These are phyloP conservation scores for Harpagus bidentatus DNA, from an alignment of 2,113 vertebrate species.

Conservation along the genomic window DNA sequence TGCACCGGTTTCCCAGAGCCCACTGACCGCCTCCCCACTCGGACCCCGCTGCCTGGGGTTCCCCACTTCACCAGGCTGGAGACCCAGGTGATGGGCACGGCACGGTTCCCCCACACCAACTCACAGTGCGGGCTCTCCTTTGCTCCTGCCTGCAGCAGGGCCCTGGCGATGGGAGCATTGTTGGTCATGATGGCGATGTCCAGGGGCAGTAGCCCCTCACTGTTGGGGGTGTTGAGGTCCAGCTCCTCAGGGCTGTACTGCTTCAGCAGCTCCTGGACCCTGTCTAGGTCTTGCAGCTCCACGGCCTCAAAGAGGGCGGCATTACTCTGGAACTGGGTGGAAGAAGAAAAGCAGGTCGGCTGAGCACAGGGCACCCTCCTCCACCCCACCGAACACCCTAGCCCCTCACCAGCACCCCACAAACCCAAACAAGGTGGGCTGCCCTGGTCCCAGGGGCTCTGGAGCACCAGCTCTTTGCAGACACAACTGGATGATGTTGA, in stretches of 20 bases:
- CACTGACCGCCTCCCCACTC: accelerated
- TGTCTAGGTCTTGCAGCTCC: slow-evolving; percentile 87
- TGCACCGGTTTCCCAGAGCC: not conserved
- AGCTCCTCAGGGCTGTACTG: slow-evolving; percentile 89
- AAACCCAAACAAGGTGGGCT: not conserved
- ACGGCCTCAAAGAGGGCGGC: slow-evolving; percentile 88
- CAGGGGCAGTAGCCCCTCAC: slow-evolving; percentile 87
- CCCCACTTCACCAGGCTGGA: accelerated
- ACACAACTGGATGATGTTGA: not conserved
- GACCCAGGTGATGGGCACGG: not conserved
- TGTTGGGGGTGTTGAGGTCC: slow-evolving; percentile 92
- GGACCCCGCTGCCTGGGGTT: accelerated
- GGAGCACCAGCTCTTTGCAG: not conserved
- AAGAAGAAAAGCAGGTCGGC: accelerated
- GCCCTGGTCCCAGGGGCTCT: not conserved
- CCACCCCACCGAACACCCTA: not conserved
- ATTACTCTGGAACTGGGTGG: slow-evolving; percentile 83
- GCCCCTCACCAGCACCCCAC: not conserved
- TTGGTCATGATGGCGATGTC: slow-evolving; percentile 94
- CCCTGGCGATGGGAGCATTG: slow-evolving; percentile 86
- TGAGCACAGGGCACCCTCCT: accelerated
- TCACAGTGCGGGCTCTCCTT: slow-evolving; percentile 93
- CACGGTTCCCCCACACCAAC: not conserved
- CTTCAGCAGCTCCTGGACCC: slow-evolving; percentile 84
- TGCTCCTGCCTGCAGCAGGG: slow-evolving; percentile 82